These are phyloP conservation scores for Homarus americanus DNA, from an alignment of 1,140 invertebrate species.

Conservation along the genomic window DNA sequence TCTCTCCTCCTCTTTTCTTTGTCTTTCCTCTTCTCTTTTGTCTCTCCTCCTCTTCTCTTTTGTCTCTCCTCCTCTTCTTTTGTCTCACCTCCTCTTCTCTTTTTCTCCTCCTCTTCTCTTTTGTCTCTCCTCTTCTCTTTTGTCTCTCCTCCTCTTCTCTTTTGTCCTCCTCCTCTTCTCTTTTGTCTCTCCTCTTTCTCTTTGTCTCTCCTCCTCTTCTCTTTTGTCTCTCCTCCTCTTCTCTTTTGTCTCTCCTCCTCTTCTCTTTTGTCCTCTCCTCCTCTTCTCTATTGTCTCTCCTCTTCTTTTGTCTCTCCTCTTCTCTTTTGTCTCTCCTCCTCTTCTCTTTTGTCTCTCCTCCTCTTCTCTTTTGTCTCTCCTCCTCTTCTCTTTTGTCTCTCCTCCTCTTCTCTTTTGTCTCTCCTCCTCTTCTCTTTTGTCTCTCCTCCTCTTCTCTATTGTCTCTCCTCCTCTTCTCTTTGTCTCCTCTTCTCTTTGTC, in stretches of 20 bases:
- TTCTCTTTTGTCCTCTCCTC: neutral
- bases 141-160: neutral
- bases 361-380: constrained; percentile 7
- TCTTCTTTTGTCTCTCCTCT: neutral
- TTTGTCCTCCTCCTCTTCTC: neutral
- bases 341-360: neutral
- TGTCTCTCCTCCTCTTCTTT: constrained; percentile 19
- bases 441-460: neutral
- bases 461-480: neutral
- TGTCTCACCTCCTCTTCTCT: neutral
- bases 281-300: neutral
- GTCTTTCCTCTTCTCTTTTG: constrained; percentile 14
- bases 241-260: constrained; percentile 7
- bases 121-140: too few species aligned
- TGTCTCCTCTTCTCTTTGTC: too few species aligned
- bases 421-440: constrained; percentile 17
- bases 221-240: constrained; percentile 15
- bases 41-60: constrained; percentile 22
- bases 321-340: neutral
- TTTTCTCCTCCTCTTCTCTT: neutral
- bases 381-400: constrained; percentile 10
- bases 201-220: constrained; percentile 19
- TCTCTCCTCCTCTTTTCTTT: constrained; percentile 23
- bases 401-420: constrained; percentile 15
- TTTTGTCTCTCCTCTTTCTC: constrained; percentile 16